Evolutionary conservation across 2,797 vertebrate genomes (phyloP), one percentile per base, ranked within the genome.

Genomic region (Gymnothorax reevesii): DNA sequence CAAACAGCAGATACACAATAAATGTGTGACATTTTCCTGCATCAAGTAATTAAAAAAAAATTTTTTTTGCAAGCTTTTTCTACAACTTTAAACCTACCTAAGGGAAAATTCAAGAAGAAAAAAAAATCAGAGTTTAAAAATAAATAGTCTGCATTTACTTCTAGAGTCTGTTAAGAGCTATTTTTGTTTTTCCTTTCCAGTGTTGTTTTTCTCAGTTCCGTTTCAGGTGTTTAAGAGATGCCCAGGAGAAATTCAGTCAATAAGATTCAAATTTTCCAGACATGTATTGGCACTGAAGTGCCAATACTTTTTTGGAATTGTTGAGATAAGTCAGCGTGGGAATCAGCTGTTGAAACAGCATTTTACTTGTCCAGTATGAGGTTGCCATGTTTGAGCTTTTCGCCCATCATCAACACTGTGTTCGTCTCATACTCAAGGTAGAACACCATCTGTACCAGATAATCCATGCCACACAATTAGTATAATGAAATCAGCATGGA

Each of bases 201-300:
- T 69, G 25, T 42, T 42, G 27, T 75, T 75, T 69, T 75, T 75
- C 71, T 75, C 71, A 75, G 9, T 75, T 75, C 71, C 15, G 71
- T 75, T 75, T 33, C 25, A 49, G 27, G 27, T 75, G 71, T 33
- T 42, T 27, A 25, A 71, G 69, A 10, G 69, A 71, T 75, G 71
- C 71, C 71, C 17, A 75, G 71, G 27, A 75, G 71, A 27, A 75
- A 75, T 4, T 42, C 25, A 75, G 25, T 33, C 71, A 42, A 75
- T 42, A 75, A 75, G 5, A 13, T 75, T 75, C 71, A 75, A 13
- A 13, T 75, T 75, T 42, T 13, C 71, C 6, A 13, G 15, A 33
- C 6, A n/a, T 17, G 6, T 25, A 25, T 6, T 17, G n/a, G n/a
- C n/a, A 62, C 60, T 62, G 10, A 20, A 62, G 12, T 62, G 0